Base-by-base conservation (phyloP, 30 jellyfish, hydroid and myxozoan species). In the Mastigias papua region DNA sequence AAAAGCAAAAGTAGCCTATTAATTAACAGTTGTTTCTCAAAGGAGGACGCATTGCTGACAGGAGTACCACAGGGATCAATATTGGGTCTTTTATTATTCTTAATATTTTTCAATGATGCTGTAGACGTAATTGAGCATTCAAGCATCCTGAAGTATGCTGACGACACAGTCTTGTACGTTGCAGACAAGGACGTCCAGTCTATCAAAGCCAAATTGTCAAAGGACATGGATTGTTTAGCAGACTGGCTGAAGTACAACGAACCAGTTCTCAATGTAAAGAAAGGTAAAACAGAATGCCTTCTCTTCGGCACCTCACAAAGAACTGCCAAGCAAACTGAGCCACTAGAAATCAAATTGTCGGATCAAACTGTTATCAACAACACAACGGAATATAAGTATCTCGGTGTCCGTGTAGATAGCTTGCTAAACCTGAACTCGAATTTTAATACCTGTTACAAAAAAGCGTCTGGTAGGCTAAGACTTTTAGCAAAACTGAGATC, bases 321-420 rank as follows among this genome's bases (percentile, higher is more conserved):
- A 19, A 76, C 48, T 30, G 87, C 87, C 87, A 76, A 76, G 87
- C 54, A 76, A 78, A 78, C 79, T 42, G 89, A 78, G 89, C 79
- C 89, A 78, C 89, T 54, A 65, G 80, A 78, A 54, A 34, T 78
- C 86, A 75, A 75, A 75, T 20, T 48, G 23, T 75, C 89, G 89
- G 31, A 78, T 78, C 82, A 57, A 78, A 78, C 89, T 78, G 82
- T 78, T 83, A 78, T 78, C 89, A 78, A 78, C 81, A 78, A 78
- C 64, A 78, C 89, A 78, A 78, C 67, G 8, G 89, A 78, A 78
- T 78, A 78, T 64, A 57, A 78, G 32, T 78, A 78, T 32, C 82
- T 78, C 31, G 83, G 89, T 63, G 89, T 78, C 31, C 79, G 66
- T 66, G 89, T 78, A 78, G 80, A 61, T 78, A 61, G 79, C 89